A percentile compares a stretch with the other conserved stretches of the same genome.
These are phyloP conservation scores for Dreissena rostriformis DNA, from an alignment of 1,140 invertebrate species.

Conservation along the genomic window DNA sequence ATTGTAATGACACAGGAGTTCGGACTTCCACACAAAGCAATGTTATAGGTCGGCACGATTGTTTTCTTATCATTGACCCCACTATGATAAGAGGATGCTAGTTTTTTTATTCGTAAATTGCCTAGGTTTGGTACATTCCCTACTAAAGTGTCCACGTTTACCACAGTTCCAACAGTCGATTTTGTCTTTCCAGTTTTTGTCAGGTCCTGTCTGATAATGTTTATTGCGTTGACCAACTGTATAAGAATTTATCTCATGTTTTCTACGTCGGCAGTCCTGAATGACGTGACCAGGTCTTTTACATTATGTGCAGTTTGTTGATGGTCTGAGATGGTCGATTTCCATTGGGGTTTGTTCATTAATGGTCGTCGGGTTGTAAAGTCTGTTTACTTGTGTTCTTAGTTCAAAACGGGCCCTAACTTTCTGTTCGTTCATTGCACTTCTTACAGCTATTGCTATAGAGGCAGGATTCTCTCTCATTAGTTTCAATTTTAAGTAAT, in stretches of 20 bases:
- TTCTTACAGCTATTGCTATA: conserved; percentile 8
- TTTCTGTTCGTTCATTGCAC: conserved; percentile 42
- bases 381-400: not conserved
- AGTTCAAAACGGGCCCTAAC: conserved; percentile 21
- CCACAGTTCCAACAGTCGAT: conserved; percentile 24
- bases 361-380: not conserved
- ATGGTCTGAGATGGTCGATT: not conserved
- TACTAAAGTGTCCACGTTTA: not conserved
- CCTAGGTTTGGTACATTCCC: not conserved
- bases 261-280: not conserved
- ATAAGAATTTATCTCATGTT: not conserved
- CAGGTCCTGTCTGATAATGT: not conserved
- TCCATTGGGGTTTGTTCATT: not conserved
- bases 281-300: not conserved
- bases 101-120: conserved; percentile 1
- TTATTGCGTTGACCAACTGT: too few relatives aligned
- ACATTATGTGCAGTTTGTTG: not conserved
- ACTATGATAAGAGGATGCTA: conserved; percentile 2
- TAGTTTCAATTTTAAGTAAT: conserved; percentile 48
- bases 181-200: not conserved
- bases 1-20: conserved; percentile 50
- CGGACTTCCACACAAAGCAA: conserved; percentile 13
- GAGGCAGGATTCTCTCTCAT: conserved; percentile 41
- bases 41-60: not conserved
- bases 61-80: not conserved